Evolutionary conservation across 1,140 invertebrate genomes (phyloP).

Genomic region (Acyrthosiphon pisum): DNA sequence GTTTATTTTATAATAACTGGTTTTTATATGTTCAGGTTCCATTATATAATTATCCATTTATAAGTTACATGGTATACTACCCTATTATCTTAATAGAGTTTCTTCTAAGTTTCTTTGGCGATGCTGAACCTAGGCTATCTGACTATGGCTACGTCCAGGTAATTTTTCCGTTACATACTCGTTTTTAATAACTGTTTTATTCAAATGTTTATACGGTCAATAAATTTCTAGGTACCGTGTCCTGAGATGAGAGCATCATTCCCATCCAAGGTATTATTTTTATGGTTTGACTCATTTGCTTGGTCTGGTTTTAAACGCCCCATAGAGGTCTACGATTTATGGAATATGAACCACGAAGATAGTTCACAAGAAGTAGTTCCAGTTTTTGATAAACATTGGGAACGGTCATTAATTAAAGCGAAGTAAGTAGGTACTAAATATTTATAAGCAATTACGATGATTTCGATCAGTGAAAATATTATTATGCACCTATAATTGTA

Average conservation of each 20-base stretch:
- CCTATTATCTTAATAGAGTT: slow-evolving; percentile 75
- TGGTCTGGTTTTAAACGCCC: slow-evolving; percentile 84
- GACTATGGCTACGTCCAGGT: slow-evolving; percentile 75
- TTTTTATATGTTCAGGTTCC: background rate
- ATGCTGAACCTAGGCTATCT: slow-evolving; percentile 73
- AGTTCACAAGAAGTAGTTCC: slow-evolving; percentile 80
- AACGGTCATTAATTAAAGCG: slow-evolving; percentile 64
- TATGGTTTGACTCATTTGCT: slow-evolving; percentile 89
- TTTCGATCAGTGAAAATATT: no score
- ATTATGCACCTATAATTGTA: no score
- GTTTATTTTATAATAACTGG: background rate
- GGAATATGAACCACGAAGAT: slow-evolving; percentile 88
- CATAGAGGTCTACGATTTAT: slow-evolving; percentile 82
- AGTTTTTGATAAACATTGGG: slow-evolving; percentile 87
- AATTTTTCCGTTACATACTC: slow-evolving; percentile 61
- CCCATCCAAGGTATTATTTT: slow-evolving; percentile 69
- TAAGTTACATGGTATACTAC: slow-evolving; percentile 85
- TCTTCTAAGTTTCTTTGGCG: slow-evolving; percentile 83
- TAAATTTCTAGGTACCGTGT: slow-evolving; percentile 75
- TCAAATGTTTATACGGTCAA: slow-evolving; percentile 34
- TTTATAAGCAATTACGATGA: background rate
- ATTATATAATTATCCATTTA: slow-evolving; percentile 68
- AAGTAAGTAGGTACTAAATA: slow-evolving; percentile 16
- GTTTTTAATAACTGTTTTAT: background rate
- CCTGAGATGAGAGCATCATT: slow-evolving; percentile 65